These are phyloP conservation scores for Pluvianellus socialis DNA, from an alignment of 2,113 vertebrate species.

Conservation along the genomic window DNA sequence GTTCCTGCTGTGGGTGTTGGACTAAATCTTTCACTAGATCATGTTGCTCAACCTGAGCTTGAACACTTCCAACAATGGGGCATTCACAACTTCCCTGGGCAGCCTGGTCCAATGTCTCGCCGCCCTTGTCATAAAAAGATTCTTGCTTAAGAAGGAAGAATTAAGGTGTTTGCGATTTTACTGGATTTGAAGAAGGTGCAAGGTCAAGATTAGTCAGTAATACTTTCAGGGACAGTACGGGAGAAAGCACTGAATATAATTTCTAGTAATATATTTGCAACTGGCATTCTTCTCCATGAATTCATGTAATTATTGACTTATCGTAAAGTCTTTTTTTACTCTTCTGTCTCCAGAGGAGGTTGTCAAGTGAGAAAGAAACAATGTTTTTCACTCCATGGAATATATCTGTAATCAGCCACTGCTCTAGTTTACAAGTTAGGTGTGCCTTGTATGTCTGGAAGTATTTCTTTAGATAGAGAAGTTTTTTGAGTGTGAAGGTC, in stretches of 20 bases:
- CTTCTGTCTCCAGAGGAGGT: background rate
- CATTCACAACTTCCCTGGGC: background rate
- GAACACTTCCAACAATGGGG: accelerated
- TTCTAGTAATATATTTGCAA: background rate
- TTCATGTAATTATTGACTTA: background rate
- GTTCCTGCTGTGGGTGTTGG: background rate
- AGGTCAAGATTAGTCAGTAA: background rate
- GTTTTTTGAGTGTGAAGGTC: background rate
- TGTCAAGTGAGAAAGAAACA: background rate
- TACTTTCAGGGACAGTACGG: background rate
- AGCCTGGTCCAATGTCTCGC: background rate
- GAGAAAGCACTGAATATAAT: background rate
- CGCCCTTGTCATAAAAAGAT: background rate
- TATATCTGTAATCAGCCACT: background rate
- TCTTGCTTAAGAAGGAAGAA: background rate
- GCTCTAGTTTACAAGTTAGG: background rate
- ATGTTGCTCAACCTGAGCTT: background rate
- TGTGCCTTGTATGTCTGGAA: background rate
- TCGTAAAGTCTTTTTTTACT: background rate
- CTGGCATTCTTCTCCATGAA: background rate
- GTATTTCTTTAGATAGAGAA: background rate
- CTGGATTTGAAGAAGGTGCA: background rate
- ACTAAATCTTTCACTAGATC: background rate
- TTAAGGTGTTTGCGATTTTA: background rate
- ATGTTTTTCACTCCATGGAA: background rate